A percentile compares a stretch with the other conserved stretches of the same genome.
phyloP scores from a whole-genome alignment of 2,888 invertebrate species.

The Tiphia femorata region DNA sequence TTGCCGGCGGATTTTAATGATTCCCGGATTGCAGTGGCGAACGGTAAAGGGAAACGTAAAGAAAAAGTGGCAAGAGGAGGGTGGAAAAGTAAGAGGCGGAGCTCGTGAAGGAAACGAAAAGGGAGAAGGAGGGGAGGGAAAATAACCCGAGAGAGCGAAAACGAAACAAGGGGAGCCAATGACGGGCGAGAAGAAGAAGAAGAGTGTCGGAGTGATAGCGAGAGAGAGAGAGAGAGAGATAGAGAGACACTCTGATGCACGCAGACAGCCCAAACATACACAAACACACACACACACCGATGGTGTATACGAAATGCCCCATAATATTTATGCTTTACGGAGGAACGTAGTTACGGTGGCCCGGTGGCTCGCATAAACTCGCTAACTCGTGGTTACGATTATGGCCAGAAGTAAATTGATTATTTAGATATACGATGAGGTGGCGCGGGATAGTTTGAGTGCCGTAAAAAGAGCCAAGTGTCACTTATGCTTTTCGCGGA shows the following conservation, averaged over 20 bases:
- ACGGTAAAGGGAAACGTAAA: too few relatives aligned
- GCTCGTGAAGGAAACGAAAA: neutral
- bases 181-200: conserved; percentile 13
- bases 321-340: conserved; percentile 57
- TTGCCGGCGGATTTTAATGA: neutral
- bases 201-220: too few relatives aligned
- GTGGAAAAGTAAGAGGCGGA: conserved; percentile 11
- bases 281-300: conserved; percentile 19
- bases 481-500: conserved; percentile 51
- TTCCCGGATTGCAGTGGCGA: neutral
- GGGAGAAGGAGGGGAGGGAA: neutral
- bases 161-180: neutral
- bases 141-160: neutral
- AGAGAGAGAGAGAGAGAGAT: conserved; percentile 15
- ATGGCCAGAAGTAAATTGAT: conserved; percentile 65
- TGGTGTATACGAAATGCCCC: conserved; percentile 44
- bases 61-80: conserved; percentile 11
- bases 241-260: neutral
- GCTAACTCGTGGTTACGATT: conserved; percentile 67
- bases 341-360: conserved; percentile 54
- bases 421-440: conserved; percentile 63
- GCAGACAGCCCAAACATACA: conserved; percentile 11
- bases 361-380: conserved; percentile 55
- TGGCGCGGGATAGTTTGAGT: conserved; percentile 52
- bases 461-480: conserved; percentile 63